Conservation (phyloP, 2,113 vertebrate species). For the Erpornis zantholeuca region DNA sequence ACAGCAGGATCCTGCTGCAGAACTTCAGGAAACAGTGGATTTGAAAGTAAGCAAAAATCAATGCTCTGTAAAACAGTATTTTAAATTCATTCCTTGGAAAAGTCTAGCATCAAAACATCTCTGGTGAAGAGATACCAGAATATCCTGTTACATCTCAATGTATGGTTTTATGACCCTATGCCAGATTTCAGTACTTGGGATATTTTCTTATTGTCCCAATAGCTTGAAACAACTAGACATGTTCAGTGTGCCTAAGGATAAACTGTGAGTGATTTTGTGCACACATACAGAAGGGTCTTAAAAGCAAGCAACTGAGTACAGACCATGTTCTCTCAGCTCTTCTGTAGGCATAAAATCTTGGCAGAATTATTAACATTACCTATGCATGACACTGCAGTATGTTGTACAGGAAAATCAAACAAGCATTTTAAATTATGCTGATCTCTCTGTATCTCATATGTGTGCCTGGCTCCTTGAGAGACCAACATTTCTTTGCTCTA, state of each 20-base stretch:
- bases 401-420: neutral
- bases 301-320: neutral
- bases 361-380: neutral
- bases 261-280: neutral
- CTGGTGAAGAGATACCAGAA: neutral
- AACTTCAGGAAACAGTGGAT: neutral
- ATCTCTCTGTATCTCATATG: neutral
- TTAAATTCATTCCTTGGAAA: neutral
- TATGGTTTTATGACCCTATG: neutral
- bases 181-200: neutral
- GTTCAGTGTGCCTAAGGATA: neutral
- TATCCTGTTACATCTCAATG: neutral
- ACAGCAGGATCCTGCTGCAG: neutral
- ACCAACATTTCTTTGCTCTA: neutral
- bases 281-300: neutral
- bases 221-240: neutral
- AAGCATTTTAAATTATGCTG: neutral
- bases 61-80: neutral
- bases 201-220: neutral
- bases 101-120: neutral
- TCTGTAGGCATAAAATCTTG: neutral
- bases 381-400: neutral
- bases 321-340: neutral
- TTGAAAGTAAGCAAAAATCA: neutral
- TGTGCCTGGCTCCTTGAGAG: neutral